phyloP scores from a whole-genome alignment of 2,888 invertebrate genomes.

The Ichneumoninae sp. region DNA sequence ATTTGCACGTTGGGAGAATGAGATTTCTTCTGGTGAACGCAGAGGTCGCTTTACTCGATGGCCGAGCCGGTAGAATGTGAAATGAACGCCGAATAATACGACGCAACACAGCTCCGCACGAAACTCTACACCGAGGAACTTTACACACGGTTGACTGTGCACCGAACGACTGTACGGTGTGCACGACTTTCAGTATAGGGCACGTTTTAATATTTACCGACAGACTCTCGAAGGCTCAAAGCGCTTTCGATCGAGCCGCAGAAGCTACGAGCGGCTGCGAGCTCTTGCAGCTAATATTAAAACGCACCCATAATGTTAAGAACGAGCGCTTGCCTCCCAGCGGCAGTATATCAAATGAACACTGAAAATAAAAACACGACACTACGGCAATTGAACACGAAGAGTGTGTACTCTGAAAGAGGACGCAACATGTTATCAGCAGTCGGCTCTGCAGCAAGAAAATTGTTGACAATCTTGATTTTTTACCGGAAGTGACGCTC shows the following conservation, averaged over 20 bases:
- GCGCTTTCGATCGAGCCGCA: not conserved
- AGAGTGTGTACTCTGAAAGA: too few species aligned
- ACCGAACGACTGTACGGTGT: not conserved
- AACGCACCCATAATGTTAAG: not conserved
- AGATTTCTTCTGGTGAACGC: not conserved
- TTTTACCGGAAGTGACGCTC: not conserved
- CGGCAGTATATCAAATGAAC: not conserved
- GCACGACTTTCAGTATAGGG: not conserved
- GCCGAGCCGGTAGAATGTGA: not conserved
- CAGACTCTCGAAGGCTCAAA: not conserved
- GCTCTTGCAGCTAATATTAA: not conserved
- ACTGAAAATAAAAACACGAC: not conserved
- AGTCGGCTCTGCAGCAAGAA: not conserved
- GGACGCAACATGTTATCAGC: not conserved
- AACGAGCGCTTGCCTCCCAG: not conserved
- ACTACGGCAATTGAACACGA: not conserved
- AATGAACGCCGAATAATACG: not conserved
- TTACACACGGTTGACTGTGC: not conserved
- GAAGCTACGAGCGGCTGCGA: not conserved
- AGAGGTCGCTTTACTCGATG: conserved; percentile 3
- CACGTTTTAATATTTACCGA: not conserved
- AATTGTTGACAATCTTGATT: not conserved
- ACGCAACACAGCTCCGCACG: not conserved
- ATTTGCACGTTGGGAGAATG: not conserved
- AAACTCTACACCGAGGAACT: not conserved